Evolutionary conservation across 2,888 invertebrate genomes (phyloP), one percentile per base, ranked within the genome.

Genomic region (Drosophila hawaiiensis): DNA sequence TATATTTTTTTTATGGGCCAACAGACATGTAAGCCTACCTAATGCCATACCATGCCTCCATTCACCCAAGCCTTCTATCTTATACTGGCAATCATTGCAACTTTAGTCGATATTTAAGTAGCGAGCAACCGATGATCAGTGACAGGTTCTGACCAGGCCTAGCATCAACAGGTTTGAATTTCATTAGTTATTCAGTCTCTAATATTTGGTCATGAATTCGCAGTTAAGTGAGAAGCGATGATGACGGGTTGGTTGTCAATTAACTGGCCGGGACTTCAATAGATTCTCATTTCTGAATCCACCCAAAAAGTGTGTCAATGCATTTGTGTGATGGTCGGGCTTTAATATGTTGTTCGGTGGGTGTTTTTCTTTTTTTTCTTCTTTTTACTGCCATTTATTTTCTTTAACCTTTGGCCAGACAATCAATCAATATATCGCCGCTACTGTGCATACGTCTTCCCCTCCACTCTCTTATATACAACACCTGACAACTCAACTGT

Each of bases 161-260:
- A 28, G 49, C 61, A 58, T 53, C 67, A 77, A 74, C 76, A 62
- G 73, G 81, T 75, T 77, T 76, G 50, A 37, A 49, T 68, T 41
- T 66, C 63, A 63, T 53, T 68, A 39, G 53, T 31, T 39, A 65
- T 37, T 69, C 73, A 22, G 67, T 50, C 68, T 65, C 43, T 82
- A 82, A 86, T 89, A 84, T 86, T 86, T 72, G 82, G 75, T 86
- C 85, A 76, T 89, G 89, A 82, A 89, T 82, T 84, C 67, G 78
- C 82, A 78, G 85, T 86, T 86, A 89, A 89, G 78, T 89, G 84
- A 82, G 72, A 69, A 69, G 59, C 73, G 73, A 64, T 64, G 69
- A 67, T 53, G 75, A 67, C 60, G 56, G 50, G 58, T 33, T 56
- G 73, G 29, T 77, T 71, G 73, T 55, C 73, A 72, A 83, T 88